A percentile compares a stretch with the other conserved stretches of the same genome.
Conservation (phyloP, 2,797 vertebrate species). For the Valencia hispanica region DNA sequence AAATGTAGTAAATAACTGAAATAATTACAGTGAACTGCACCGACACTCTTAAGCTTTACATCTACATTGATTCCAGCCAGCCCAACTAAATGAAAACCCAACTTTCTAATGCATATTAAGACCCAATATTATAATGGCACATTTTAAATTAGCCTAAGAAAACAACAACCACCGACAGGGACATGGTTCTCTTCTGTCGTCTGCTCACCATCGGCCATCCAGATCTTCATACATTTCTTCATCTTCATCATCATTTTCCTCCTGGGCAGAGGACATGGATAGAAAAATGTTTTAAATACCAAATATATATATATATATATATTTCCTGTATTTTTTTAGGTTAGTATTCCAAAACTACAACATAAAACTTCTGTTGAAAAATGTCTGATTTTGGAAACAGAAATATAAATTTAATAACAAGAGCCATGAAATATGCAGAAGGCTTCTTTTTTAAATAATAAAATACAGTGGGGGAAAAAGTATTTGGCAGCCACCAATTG, state of each 20-base stretch:
- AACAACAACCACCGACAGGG: not conserved
- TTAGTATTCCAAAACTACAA: not conserved
- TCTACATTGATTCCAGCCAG: not conserved
- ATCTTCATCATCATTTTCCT: constrained; percentile 80
- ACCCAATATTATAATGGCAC: not conserved
- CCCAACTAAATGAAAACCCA: not conserved
- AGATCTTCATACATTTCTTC: constrained; percentile 91
- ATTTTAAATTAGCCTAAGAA: not conserved
- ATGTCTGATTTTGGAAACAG: not conserved
- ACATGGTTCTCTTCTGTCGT: not conserved
- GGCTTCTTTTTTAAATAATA: not conserved
- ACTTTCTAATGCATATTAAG: not conserved
- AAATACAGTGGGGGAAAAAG: too few species aligned
- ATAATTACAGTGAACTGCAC: too few species aligned
- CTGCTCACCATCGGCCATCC: constrained; percentile 83
- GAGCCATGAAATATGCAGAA: not conserved
- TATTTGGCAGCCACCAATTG: too few species aligned
- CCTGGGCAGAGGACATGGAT: constrained; percentile 47
- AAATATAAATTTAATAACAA: too few species aligned
- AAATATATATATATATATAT: not conserved
- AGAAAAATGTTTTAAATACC: not conserved
- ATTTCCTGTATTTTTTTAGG: not conserved
- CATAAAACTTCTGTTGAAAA: not conserved
- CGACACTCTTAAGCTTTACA: not conserved
- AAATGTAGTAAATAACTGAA: too few species aligned